Evolutionary conservation across 1,140 invertebrate genomes (phyloP), one percentile per base, ranked within the genome.

Genomic region (Drosophila pseudoobscura): DNA sequence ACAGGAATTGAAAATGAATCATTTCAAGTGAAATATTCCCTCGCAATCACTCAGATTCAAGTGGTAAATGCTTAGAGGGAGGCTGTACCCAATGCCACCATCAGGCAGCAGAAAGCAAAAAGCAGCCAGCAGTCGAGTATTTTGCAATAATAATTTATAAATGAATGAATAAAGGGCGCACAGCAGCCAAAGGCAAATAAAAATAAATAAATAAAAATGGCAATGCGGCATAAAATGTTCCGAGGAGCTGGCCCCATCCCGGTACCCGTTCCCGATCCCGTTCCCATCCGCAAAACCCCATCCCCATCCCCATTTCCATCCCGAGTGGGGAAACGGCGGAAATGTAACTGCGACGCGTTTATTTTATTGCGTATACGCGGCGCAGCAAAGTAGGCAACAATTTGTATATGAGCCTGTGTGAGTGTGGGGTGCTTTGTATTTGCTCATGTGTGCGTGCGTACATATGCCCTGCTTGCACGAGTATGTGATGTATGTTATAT

Each of bases 111-210:
- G 11, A 13, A 1, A 39, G 35, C 35, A 13, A 35, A 35, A 3
- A 5, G 35, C 35, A 39, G 11, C 11, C 35, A 39, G 11, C 35
- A 39, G 35, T 39, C 11, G 35, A 39, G 35, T 39, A 39, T 59
- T 76, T 76, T 63, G 82, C 83, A 82, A 88, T 85, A 87, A 87
- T 87, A 87, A 87, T 82, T 87, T 87, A 88, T 87, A 87, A 87
- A 87, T 88, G 83, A 87, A 88, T 87, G 83, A 78, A 88, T 88
- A 87, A 88, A 88, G 80, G 77, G 80, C 75, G 44, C 75, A 65
- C 49, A 74, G 62, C 65, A 71, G 68, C 73, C 66, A 71, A 75
- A 66, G 68, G 75, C 71, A 72, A 80, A 80, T 80, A 80, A 80
- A 80, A 80, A 80, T 80, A 80, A 80, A 80, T 80, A 80, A 80